These are phyloP conservation scores for Mormyrus proboscirostris DNA, from an alignment of 2,797 vertebrate genomes.

Conservation along the genomic window DNA sequence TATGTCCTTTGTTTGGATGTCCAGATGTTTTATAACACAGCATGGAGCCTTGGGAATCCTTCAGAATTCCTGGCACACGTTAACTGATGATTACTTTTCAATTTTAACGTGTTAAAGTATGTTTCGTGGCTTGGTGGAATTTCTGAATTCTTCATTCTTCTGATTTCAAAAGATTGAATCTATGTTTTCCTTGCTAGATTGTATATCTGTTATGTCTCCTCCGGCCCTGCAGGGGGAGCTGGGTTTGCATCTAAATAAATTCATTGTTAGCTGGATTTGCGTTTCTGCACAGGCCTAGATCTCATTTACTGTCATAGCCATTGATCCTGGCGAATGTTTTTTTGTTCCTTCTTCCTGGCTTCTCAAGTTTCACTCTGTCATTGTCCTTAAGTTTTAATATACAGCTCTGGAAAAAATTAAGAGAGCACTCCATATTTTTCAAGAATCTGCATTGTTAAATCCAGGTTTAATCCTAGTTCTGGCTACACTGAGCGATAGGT, in stretches of 20 bases:
- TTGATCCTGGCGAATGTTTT: background rate
- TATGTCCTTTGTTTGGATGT: background rate
- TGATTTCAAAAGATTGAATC: background rate
- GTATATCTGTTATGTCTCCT: background rate
- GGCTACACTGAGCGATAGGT: background rate
- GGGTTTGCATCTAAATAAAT: background rate
- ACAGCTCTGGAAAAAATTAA: too few relatives aligned
- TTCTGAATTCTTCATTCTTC: background rate
- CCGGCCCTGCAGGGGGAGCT: background rate
- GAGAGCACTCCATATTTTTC: too few relatives aligned
- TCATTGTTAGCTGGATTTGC: background rate
- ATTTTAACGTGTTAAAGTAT: background rate
- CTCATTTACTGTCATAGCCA: background rate
- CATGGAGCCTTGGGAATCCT: background rate
- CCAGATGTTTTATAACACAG: background rate
- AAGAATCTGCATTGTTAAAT: background rate
- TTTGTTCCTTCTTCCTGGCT: background rate
- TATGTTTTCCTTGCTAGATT: background rate
- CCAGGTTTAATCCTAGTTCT: background rate
- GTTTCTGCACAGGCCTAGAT: background rate
- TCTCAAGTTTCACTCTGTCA: background rate
- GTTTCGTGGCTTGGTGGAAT: background rate
- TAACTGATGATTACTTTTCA: background rate
- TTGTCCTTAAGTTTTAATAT: background rate
- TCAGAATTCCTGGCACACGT: background rate